Percentiles rank a stretch among this genome's conserved stretches.
phyloP scores from a whole-genome alignment of 1,140 invertebrate species.

The Psilanteris sp. region DNA sequence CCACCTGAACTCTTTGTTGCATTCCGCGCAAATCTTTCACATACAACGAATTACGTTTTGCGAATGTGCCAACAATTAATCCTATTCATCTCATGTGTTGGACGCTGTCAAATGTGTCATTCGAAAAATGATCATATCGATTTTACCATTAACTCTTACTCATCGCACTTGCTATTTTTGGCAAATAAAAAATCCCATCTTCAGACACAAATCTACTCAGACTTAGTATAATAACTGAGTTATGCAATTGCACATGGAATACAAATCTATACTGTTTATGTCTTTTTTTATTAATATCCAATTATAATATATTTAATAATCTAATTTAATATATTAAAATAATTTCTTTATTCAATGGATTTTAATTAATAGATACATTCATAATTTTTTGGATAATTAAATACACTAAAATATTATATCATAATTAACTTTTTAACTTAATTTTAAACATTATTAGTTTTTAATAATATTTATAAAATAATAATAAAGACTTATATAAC shows the following conservation, averaged over 20 bases:
- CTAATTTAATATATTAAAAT: too few species aligned
- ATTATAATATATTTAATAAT: too few species aligned
- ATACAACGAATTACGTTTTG: conserved; percentile 3
- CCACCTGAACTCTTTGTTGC: conserved; percentile 16
- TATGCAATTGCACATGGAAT: conserved; percentile 27
- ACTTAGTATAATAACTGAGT: conserved; percentile 16
- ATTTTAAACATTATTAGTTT: too few species aligned
- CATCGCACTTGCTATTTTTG: conserved; percentile 27
- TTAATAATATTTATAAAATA: too few species aligned
- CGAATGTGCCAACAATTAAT: conserved; percentile 29
- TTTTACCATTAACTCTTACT: conserved; percentile 34
- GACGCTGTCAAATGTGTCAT: conserved; percentile 19
- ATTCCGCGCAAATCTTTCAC: conserved; percentile 33
- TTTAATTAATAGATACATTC: too few species aligned
- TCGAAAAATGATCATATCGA: conserved; percentile 45
- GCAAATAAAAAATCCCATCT: conserved; percentile 18
- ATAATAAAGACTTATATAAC: too few species aligned
- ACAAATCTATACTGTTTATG: conserved; percentile 15
- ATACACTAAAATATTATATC: too few species aligned
- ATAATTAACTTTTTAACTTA: too few species aligned
- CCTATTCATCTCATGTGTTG: conserved; percentile 11
- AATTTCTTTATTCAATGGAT: too few species aligned
- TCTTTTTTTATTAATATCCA: too few species aligned
- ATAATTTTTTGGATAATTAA: too few species aligned
- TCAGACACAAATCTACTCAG: conserved; percentile 19